Evolutionary conservation across 2,797 vertebrate genomes (phyloP).

Genomic region (Sciaenops ocellatus): DNA sequence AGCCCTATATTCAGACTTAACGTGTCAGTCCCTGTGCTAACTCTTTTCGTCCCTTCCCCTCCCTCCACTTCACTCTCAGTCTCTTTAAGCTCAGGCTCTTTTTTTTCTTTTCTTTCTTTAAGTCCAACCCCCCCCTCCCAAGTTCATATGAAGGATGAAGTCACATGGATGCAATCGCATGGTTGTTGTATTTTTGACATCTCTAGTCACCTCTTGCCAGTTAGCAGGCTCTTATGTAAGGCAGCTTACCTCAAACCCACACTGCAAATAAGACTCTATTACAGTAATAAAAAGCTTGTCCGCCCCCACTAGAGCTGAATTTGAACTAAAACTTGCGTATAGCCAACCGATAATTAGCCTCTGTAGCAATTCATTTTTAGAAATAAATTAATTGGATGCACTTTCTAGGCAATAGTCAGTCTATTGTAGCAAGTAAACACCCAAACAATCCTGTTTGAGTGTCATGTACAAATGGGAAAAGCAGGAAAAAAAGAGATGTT

Average conservation of each 20-base stretch:
- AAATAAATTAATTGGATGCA: background rate
- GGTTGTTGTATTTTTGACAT: conserved; percentile 58
- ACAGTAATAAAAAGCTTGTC: conserved; percentile 35
- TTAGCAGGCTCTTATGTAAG: conserved; percentile 61
- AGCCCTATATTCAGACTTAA: conserved; percentile 81
- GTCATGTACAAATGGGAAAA: background rate
- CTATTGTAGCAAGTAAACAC: background rate
- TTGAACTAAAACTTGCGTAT: conserved; percentile 8
- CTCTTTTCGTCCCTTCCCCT: conserved; percentile 12
- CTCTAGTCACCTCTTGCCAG: conserved; percentile 55
- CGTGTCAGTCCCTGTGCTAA: conserved; percentile 64
- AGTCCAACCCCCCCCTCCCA: background rate
- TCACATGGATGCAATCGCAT: conserved; percentile 58
- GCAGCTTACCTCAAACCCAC: conserved; percentile 49
- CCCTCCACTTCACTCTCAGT: background rate
- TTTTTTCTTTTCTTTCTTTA: background rate
- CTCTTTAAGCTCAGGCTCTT: conserved; percentile 11
- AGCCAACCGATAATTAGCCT: background rate
- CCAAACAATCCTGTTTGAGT: background rate
- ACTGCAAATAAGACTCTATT: conserved; percentile 34
- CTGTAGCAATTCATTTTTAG: background rate
- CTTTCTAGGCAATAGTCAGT: background rate
- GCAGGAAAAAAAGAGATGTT: background rate
- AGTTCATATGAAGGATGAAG: conserved; percentile 28
- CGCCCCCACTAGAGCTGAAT: conserved; percentile 24